Conservation (phyloP, 2,797 vertebrate genomes). For the Falco concolor region DNA sequence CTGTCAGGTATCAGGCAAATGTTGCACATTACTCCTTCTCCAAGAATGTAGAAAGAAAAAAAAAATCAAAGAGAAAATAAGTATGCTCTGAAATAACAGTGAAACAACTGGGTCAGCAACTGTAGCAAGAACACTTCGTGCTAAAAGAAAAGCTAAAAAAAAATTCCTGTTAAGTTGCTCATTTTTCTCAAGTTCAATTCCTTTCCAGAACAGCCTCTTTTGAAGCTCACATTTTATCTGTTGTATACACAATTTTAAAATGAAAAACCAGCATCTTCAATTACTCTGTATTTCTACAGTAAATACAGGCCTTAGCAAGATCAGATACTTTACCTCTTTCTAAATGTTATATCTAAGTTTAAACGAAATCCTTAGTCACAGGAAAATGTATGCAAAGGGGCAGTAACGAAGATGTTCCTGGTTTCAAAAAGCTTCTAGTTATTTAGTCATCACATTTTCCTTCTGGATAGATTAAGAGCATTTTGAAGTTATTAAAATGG, state of each 20-base stretch:
- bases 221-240: background rate
- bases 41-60: background rate
- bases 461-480: background rate
- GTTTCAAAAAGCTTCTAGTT: background rate
- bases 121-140: background rate
- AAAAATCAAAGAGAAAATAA: background rate
- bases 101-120: background rate
- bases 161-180: background rate
- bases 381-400: background rate
- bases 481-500: background rate
- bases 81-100: background rate
- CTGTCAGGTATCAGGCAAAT: background rate
- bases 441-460: background rate
- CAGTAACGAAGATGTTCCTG: background rate
- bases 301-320: background rate
- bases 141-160: constrained; percentile 9
- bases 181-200: constrained; percentile 15
- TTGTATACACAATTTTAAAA: background rate
- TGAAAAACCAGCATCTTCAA: background rate
- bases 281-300: background rate
- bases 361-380: background rate
- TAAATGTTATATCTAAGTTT: background rate
- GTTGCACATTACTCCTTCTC: background rate
- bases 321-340: background rate
- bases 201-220: background rate